A percentile compares a stretch with the other conserved stretches of the same genome.
phyloP scores from a whole-genome alignment of 2,888 invertebrate genomes.

The Agriopis aurantiaria region DNA sequence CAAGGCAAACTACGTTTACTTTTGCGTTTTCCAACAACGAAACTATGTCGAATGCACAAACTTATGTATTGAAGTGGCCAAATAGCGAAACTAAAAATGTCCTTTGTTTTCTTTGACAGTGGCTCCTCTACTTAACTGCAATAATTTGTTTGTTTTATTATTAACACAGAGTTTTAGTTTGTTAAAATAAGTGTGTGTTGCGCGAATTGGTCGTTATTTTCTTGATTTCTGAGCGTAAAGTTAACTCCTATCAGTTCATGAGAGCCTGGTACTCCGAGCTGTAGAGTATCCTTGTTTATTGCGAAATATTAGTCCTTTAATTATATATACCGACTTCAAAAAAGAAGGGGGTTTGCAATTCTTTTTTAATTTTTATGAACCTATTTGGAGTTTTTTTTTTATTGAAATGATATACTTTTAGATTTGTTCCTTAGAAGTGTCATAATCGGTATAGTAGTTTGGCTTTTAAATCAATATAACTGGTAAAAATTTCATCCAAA shows the following conservation, averaged over 20 bases:
- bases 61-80: background rate
- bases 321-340: background rate
- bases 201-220: conserved; percentile 58
- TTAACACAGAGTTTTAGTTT: conserved; percentile 27
- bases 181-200: conserved; percentile 28
- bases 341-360: no score
- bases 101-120: background rate
- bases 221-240: conserved; percentile 73
- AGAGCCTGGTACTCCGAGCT: conserved; percentile 64
- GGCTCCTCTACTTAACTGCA: background rate
- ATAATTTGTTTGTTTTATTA: background rate
- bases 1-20: conserved; percentile 85
- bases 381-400: no score
- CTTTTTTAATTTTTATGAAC: no score
- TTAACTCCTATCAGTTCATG: conserved; percentile 70
- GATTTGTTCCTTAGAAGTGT: no score
- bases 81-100: background rate
- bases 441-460: no score
- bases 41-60: conserved; percentile 51
- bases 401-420: no score
- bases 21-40: conserved; percentile 70
- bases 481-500: no score
- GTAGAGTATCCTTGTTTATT: conserved; percentile 59
- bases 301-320: conserved; percentile 51
- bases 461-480: no score